These are phyloP conservation scores for Cheilosia pagana DNA, from an alignment of 2,888 invertebrate genomes.

Conservation along the genomic window DNA sequence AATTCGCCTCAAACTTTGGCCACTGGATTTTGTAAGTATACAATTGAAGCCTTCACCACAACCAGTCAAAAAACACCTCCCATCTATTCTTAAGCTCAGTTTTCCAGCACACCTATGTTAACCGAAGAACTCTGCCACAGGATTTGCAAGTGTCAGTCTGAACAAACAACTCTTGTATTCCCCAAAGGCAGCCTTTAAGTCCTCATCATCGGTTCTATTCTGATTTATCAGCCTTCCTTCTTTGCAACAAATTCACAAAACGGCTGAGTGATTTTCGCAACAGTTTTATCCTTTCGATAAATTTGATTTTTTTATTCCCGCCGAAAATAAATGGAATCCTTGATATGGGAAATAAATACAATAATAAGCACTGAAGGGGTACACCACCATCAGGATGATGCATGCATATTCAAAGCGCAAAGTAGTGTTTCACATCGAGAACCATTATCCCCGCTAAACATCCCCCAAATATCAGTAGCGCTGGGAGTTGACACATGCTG, in stretches of 20 bases:
- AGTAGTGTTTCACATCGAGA: slow-evolving; percentile 55
- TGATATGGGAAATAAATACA: slow-evolving; percentile 64
- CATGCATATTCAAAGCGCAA: slow-evolving; percentile 64
- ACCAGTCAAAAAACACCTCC: too few relatives aligned
- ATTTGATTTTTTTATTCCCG: slow-evolving; percentile 49
- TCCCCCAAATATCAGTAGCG: slow-evolving; percentile 48
- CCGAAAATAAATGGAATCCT: slow-evolving; percentile 62
- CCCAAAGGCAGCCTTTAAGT: slow-evolving; percentile 58
- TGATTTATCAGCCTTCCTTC: slow-evolving; percentile 65
- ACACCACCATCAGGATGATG: slow-evolving; percentile 18
- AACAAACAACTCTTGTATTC: slow-evolving; percentile 41
- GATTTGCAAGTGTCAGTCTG: slow-evolving; percentile 31
- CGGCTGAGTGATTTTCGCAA: slow-evolving; percentile 65
- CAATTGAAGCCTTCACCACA: too few relatives aligned
- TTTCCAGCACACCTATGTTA: not conserved
- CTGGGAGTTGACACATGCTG: slow-evolving; percentile 74
- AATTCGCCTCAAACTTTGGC: too few relatives aligned
- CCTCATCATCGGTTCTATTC: slow-evolving; percentile 57
- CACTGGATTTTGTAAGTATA: too few relatives aligned
- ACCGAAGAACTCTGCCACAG: slow-evolving; percentile 13
- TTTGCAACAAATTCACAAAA: slow-evolving; percentile 3
- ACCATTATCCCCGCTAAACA: slow-evolving; percentile 66
- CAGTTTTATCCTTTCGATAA: slow-evolving; percentile 71
- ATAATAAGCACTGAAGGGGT: slow-evolving; percentile 46
- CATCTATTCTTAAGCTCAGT: not conserved